These are phyloP conservation scores for Microctonus hyperodae DNA, from an alignment of 2,888 invertebrate genomes.

Conservation along the genomic window DNA sequence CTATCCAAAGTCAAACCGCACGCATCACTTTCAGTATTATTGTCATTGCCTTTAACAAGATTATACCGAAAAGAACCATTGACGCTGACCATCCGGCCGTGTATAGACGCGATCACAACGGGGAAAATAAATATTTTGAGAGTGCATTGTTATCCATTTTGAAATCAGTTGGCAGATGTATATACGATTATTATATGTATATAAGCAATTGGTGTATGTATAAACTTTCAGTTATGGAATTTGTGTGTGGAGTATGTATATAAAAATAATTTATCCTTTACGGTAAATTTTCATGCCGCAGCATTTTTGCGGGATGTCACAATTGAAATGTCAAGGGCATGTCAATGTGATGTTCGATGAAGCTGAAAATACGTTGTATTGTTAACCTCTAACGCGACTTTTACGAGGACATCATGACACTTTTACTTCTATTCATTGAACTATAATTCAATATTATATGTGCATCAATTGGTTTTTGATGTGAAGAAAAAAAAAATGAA, in stretches of 20 bases:
- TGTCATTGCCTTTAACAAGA: conserved; percentile 47
- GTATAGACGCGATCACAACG: conserved; percentile 42
- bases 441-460: conserved; percentile 32
- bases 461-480: conserved; percentile 16
- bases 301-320: conserved; percentile 9
- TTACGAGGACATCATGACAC: conserved; percentile 52
- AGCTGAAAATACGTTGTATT: conserved; percentile 40
- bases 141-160: conserved; percentile 47
- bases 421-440: conserved; percentile 32
- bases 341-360: conserved; percentile 45
- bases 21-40: conserved; percentile 46
- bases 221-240: conserved; percentile 18
- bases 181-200: background rate
- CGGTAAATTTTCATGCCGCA: conserved; percentile 13
- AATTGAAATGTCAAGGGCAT: conserved; percentile 38
- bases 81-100: conserved; percentile 47
- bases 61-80: conserved; percentile 45
- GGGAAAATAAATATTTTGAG: conserved; percentile 59
- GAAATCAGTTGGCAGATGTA: conserved; percentile 29
- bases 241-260: conserved; percentile 2
- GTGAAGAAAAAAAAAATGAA: background rate
- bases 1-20: conserved; percentile 49
- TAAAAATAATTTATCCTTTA: conserved; percentile 29
- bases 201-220: background rate
- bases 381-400: conserved; percentile 49